Base-by-base conservation (phyloP, 2,888 invertebrate species). In the Limenitis arthemis region DNA sequence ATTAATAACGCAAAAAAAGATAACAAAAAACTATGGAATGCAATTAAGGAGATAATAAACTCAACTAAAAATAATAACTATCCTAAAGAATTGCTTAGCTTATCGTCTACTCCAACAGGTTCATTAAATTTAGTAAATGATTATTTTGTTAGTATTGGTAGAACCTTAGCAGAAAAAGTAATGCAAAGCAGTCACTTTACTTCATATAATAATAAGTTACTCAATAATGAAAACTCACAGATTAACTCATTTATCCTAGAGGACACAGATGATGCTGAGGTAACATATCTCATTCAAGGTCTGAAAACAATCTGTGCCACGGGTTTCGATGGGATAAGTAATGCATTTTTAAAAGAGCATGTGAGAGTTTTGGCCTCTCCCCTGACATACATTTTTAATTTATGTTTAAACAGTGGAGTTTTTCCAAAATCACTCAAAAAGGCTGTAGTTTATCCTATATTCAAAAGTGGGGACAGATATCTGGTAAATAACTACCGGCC, bases 351-450 rank as follows among this genome's bases (percentile, higher is more conserved):
- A 12, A 60, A 60, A 28, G 30, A 36, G 32, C 20, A 31, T 12
- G 33, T 43, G 7, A 30, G 40, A n/a, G 20, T 51, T 8, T 32
- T 60, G 1, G 36, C 43, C 5, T 32, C 44, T 1, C 43, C 47
- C 4, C 28, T 58, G 11, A 49, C 54, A 3, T 30, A 54, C 11
- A 44, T 58, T 1, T 55, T 43, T 28, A 58, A 58, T 20, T 33
- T 54, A 1, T 28, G 49, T 8, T 7, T 58, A 8, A 6, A 34
- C 1, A 39, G 31, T 4, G 56, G 60, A 1, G 8, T 39, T n/a
- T 55, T 55, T 12, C 55, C 57, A 1, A 37, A 29, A 5, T 37
- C 33, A 5, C 49, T 53, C 8, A 59, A 59, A 48, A 54, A 20
- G 11, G 48, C 56, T 28, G 11, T 57, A 5, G 38, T 57, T 5